These are phyloP conservation scores for Drosophila prostipennis DNA, from an alignment of 2,888 invertebrate genomes.

Conservation along the genomic window DNA sequence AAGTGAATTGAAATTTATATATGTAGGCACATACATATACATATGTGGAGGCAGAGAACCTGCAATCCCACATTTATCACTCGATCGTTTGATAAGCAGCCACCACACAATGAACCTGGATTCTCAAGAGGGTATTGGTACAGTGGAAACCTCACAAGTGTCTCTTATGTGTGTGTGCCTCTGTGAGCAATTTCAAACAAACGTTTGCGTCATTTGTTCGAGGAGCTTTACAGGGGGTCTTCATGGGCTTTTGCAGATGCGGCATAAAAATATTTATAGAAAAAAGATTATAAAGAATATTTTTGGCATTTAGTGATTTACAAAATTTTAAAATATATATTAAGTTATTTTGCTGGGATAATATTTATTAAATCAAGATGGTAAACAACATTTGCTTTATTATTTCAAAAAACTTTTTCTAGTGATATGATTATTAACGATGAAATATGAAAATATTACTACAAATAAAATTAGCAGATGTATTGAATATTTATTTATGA, in stretches of 20 bases:
- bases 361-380: too few relatives aligned
- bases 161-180: constrained; percentile 4
- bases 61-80: constrained; percentile 55
- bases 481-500: too few relatives aligned
- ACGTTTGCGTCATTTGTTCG: constrained; percentile 27
- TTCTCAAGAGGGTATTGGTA: constrained; percentile 8
- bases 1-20: constrained; percentile 48
- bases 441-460: too few relatives aligned
- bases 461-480: too few relatives aligned
- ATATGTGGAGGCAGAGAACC: constrained; percentile 39
- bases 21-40: background rate
- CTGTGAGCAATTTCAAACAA: constrained; percentile 30
- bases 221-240: constrained; percentile 21
- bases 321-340: too few relatives aligned
- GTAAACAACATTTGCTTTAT: too few relatives aligned
- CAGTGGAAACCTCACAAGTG: constrained; percentile 18
- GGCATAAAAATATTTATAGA: background rate
- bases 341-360: too few relatives aligned
- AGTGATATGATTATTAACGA: too few relatives aligned
- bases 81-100: constrained; percentile 62
- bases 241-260: constrained; percentile 11
- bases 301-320: too few relatives aligned
- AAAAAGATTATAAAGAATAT: background rate
- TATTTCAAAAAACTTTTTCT: too few relatives aligned
- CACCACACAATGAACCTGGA: constrained; percentile 36